Evolutionary conservation across 2,113 vertebrate species (phyloP).

Genomic region (Muntiacus muntjak): DNA sequence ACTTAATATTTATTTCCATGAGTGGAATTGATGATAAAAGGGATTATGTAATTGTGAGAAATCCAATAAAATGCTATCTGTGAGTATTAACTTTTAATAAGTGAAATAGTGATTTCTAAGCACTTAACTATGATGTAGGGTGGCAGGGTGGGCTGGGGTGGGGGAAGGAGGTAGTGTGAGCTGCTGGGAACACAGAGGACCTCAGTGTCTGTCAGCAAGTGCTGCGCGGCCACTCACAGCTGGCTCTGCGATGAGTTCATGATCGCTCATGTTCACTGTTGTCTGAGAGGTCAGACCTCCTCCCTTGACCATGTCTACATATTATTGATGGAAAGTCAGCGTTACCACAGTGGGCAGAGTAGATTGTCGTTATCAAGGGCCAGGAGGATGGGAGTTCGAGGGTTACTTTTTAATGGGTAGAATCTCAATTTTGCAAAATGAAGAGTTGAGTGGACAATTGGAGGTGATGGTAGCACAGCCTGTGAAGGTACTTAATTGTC

Average conservation of each 20-base stretch:
- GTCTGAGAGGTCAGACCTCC: not conserved
- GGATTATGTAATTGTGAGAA: not conserved
- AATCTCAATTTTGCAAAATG: not conserved
- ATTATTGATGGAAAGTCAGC: not conserved
- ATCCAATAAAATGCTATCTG: not conserved
- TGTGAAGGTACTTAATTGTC: not conserved
- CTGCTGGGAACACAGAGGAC: not conserved
- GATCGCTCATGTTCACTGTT: not conserved
- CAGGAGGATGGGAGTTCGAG: not conserved
- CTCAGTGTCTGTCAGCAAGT: fast-evolving
- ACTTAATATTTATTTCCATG: not conserved
- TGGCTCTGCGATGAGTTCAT: not conserved
- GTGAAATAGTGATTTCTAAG: not conserved
- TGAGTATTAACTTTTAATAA: not conserved
- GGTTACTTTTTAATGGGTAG: not conserved
- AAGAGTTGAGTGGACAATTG: not conserved
- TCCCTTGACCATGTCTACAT: not conserved
- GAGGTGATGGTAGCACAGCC: fast-evolving
- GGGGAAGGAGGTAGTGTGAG: not conserved
- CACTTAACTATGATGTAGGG: not conserved
- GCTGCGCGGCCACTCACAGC: fast-evolving
- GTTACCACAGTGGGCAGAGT: fast-evolving
- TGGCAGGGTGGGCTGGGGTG: fast-evolving
- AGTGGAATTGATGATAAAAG: not conserved
- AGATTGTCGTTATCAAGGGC: not conserved